Percentiles rank a stretch among this genome's conserved stretches.
Conservation (phyloP, 2,113 vertebrate genomes). For the Cyprinus carpio region DNA sequence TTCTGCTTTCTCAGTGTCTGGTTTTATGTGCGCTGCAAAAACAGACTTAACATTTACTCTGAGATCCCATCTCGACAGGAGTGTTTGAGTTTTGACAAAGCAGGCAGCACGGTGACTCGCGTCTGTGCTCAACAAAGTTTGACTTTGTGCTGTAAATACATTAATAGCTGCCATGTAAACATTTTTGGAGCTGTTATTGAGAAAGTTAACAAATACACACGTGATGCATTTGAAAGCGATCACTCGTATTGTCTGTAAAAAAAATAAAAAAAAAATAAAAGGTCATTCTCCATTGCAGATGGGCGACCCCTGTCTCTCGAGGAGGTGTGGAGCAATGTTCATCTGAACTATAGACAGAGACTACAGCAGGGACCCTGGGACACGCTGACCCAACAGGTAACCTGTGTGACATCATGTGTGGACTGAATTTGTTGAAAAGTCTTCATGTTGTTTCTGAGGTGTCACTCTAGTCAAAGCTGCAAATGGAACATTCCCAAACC, state of each 20-base stretch:
- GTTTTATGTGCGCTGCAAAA: conserved; percentile 6
- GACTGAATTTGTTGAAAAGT: too few relatives aligned
- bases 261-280: too few relatives aligned
- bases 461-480: neutral
- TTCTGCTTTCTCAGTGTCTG: conserved; percentile 31
- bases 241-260: neutral
- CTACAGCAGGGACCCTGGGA: conserved; percentile 83
- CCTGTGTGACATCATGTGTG: conserved; percentile 7
- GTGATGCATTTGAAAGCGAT: neutral
- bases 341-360: conserved; percentile 78
- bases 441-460: too few relatives aligned
- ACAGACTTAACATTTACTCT: conserved; percentile 26
- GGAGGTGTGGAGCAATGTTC: conserved; percentile 85
- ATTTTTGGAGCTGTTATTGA: conserved; percentile 14
- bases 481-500: neutral
- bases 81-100: conserved; percentile 31
- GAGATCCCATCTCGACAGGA: conserved; percentile 19
- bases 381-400: conserved; percentile 90
- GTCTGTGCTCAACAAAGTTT: neutral
- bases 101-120: neutral
- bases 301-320: conserved; percentile 84
- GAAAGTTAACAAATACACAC: neutral
- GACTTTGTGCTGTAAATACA: conserved; percentile 15
- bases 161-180: neutral
- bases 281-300: conserved; percentile 72